Evolutionary conservation across 2,888 invertebrate genomes (phyloP).

Genomic region (Chorisops tibialis): DNA sequence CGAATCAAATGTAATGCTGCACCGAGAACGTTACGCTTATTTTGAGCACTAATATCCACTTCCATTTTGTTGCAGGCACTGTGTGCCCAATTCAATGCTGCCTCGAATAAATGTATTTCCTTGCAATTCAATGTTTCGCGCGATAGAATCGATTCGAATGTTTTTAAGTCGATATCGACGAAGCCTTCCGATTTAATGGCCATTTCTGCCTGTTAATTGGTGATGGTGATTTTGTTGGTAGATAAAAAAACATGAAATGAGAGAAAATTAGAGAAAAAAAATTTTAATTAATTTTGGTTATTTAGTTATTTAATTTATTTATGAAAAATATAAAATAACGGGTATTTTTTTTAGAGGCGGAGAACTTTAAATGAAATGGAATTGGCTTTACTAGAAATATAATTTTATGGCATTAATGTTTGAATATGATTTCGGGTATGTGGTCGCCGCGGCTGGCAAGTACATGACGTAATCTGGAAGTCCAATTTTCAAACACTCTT

Average conservation of each 20-base stretch:
- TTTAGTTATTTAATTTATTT: too few species aligned
- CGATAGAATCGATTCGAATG: conserved; percentile 84
- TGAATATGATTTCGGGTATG: too few species aligned
- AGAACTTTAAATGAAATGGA: too few species aligned
- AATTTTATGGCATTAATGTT: too few species aligned
- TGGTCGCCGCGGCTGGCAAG: too few species aligned
- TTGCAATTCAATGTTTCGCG: conserved; percentile 94
- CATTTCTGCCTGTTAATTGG: conserved; percentile 75
- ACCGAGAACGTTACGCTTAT: conserved; percentile 72
- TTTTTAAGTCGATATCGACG: conserved; percentile 91
- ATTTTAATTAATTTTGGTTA: too few species aligned
- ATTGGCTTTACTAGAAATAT: too few species aligned
- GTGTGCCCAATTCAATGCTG: conserved; percentile 88
- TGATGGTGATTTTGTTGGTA: background rate
- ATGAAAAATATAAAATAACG: too few species aligned
- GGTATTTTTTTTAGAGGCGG: too few species aligned
- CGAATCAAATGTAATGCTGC: conserved; percentile 82
- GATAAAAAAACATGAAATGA: conserved; percentile 38
- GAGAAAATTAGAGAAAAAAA: background rate
- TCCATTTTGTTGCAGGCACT: conserved; percentile 85
- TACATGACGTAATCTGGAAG: too few species aligned
- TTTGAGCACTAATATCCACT: conserved; percentile 74
- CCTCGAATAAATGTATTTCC: conserved; percentile 87
- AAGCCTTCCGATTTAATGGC: conserved; percentile 94
- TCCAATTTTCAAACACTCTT: too few species aligned